Base-by-base conservation (phyloP, 2,113 vertebrate genomes). In the Pholis gunnellus region DNA sequence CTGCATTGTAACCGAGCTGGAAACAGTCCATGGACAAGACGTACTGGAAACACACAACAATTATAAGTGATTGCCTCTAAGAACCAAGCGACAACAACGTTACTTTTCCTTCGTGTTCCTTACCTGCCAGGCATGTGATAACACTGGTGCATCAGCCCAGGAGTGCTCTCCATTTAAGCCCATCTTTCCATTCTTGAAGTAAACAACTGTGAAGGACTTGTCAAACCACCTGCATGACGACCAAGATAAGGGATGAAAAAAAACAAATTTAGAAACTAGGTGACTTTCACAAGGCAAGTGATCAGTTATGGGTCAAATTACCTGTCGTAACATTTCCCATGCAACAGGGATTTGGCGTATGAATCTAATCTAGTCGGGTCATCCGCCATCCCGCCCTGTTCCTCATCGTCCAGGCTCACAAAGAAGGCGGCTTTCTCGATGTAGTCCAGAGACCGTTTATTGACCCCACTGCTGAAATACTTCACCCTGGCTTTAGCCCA, bases 101-200 rank as follows among this genome's bases (percentile, higher is more conserved):
- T 34, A 11, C 29, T 29, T 48, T 1, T 9, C 5, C 11, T 13
- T 52, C 4, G 5, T 0, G 18, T 44, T 50, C 31, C 92, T 87
- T 88, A 97, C 97, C 96, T 98, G 97, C 97, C 97, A 98, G 78
- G 97, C 87, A 57, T 97, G 97, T 48, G 96, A 95, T 5, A 97
- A 46, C 46, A 97, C 93, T 0, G 97, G 97, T 5, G 95, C 97
- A 67, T 98, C 97, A 0, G 96, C 97, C 97, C 96, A 98, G 0
- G 97, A 96, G 89, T 98, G 97, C 57, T 98, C 97, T 18, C 95
- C 96, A 2, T 96, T 97, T 64, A 98, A 82, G 0, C 97, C 97
- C 9, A 93, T 93, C 89, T 97, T 97, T 36, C 97, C 97, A 0
- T 97, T 97, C 91, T 95, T 96, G 91, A 95, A 98, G 78, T 95